Evolutionary conservation across 2,797 vertebrate species (phyloP).

Genomic region (Hemitrygon akajei): DNA sequence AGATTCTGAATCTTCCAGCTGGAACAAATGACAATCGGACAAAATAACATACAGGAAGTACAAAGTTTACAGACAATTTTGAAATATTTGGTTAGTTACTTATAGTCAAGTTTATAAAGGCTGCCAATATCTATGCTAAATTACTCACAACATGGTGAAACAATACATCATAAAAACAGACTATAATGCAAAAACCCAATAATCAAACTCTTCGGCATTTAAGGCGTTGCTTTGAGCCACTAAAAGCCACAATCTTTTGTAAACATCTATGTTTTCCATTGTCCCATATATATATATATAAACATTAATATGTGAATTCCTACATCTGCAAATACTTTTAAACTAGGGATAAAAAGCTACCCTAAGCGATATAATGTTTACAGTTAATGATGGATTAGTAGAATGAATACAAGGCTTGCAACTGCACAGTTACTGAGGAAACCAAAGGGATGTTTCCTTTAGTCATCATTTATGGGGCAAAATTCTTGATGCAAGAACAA

Average conservation of each 20-base stretch:
- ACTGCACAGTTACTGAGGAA: background rate
- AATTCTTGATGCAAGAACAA: background rate
- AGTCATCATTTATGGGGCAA: background rate
- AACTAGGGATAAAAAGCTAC: background rate
- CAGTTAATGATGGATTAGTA: background rate
- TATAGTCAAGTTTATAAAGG: background rate
- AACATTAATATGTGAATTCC: background rate
- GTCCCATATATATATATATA: background rate
- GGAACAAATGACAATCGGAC: background rate
- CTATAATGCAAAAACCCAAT: background rate
- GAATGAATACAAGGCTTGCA: background rate
- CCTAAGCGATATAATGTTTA: no score
- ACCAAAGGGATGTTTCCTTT: background rate
- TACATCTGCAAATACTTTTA: background rate
- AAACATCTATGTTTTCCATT: background rate
- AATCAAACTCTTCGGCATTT: background rate
- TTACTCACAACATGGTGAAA: constrained; percentile 12
- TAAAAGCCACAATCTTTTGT: background rate
- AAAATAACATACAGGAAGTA: background rate
- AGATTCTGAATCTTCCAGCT: background rate
- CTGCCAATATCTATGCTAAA: background rate
- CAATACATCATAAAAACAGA: constrained; percentile 24
- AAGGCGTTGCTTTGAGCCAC: background rate
- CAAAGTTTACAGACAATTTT: constrained; percentile 1
- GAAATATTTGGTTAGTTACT: constrained; percentile 25